Base-by-base conservation (phyloP, 2,113 vertebrate species). In the Lophius piscatorius region DNA sequence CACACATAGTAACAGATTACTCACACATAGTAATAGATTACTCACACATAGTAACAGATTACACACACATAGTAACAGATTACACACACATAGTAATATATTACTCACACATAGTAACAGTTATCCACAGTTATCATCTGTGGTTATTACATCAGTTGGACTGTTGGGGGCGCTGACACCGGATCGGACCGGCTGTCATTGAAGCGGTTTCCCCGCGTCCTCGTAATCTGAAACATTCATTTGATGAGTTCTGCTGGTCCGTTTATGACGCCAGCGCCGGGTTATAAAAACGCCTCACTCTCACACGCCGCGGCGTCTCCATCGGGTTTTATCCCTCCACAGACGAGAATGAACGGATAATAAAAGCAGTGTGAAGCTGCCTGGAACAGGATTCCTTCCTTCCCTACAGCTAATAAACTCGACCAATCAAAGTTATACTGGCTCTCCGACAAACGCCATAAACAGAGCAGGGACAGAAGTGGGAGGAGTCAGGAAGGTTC, bases 401-500 rank as follows among this genome's bases (percentile, higher is more conserved):
- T 57, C 61, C 42, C 46, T 34, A 68, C 77, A 74, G 61, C 60
- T 60, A 81, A 85, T 90, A 89, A 90, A 89, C 72, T 82, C 65
- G 70, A 77, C 85, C 83, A 87, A 90, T 90, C 87, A 92, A 90
- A 82, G 84, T 90, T 85, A 92, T 88, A 78, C 78, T 89, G 72
- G 81, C 70, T 68, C 86, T 77, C 77, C 69, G 81, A 88, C 86
- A 90, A 81, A 65, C 23, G 17, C 58, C 74, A 73, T 92, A 88
- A 90, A 89, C 90, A 83, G 48, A 65, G 83, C 88, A 89, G 91
- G 90, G 89, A 90, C 87, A 82, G 72, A 82, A 73, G 70, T 78
- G 76, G 87, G 76, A 74, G 82, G 82, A 86, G 79, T 85, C 79
- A 67, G 65, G 50, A 48, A 69, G 76, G 72, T 48, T 63, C 35